phyloP scores from a whole-genome alignment of 2,797 vertebrate genomes.

The Danio choprae region DNA sequence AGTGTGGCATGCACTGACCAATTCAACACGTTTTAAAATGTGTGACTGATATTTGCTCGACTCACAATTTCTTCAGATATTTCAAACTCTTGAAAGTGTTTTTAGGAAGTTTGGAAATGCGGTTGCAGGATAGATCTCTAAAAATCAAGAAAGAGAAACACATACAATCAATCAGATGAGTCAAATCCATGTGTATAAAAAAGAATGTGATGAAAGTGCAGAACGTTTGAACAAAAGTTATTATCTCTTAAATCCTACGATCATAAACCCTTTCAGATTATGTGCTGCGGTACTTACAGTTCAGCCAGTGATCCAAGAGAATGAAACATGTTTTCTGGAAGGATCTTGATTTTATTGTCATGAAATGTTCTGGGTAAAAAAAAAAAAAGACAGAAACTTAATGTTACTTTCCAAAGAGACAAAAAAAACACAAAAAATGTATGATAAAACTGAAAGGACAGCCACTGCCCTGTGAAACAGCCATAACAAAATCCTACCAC shows the following conservation, averaged over 20 bases:
- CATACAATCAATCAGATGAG: slow-evolving; percentile 7
- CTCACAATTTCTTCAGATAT: slow-evolving; percentile 56
- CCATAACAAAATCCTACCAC: neutral
- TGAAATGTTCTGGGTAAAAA: slow-evolving; percentile 76
- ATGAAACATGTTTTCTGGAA: slow-evolving; percentile 84
- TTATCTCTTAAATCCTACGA: neutral
- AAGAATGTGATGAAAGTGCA: neutral
- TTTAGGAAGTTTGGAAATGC: slow-evolving; percentile 74
- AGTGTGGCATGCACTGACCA: neutral
- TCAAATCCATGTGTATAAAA: neutral
- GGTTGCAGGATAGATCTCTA: slow-evolving; percentile 81
- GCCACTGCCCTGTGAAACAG: neutral
- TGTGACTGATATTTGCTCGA: slow-evolving; percentile 15
- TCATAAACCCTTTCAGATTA: neutral
- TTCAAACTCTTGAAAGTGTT: slow-evolving; percentile 75
- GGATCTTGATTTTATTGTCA: slow-evolving; percentile 80
- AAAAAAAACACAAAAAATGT: neutral
- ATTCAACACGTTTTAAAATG: neutral
- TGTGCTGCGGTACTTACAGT: slow-evolving; percentile 70
- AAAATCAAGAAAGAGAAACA: slow-evolving; percentile 50
- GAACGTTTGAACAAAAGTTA: neutral
- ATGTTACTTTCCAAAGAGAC: neutral
- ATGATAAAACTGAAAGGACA: slow-evolving; percentile 6
- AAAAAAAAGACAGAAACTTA: slow-evolving; percentile 30
- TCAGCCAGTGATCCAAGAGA: slow-evolving; percentile 80